Percentiles rank a stretch among this genome's conserved stretches.
Conservation (phyloP, 2,888 invertebrate genomes). For the Leptopilina syphax region DNA sequence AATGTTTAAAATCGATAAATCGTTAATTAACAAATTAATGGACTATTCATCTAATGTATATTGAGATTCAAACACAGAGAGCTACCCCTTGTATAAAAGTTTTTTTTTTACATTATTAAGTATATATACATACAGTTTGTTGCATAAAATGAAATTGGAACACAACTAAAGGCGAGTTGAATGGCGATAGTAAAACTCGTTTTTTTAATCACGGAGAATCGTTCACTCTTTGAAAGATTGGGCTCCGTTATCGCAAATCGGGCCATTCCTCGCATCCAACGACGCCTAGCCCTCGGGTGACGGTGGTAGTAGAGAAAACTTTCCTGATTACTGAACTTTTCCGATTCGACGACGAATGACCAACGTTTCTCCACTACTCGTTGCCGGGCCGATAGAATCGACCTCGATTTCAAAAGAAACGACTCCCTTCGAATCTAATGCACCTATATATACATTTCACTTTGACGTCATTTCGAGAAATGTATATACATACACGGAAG, state of each 20-base stretch:
- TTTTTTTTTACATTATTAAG: constrained; percentile 3
- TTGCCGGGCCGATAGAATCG: constrained; percentile 1
- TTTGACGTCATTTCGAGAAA: not conserved
- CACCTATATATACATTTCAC: constrained; percentile 7
- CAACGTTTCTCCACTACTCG: constrained; percentile 66
- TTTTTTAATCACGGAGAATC: constrained; percentile 26
- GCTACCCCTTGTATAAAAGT: too few relatives aligned
- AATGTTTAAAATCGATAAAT: not conserved
- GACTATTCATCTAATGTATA: not conserved
- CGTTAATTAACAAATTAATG: not conserved
- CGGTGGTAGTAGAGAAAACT: constrained; percentile 60
- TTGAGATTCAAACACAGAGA: too few relatives aligned
- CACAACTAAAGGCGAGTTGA: constrained; percentile 14
- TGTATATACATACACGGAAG: too few relatives aligned
- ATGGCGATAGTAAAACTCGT: constrained; percentile 24
- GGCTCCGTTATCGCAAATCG: constrained; percentile 66
- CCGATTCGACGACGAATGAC: constrained; percentile 71
- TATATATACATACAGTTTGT: not conserved
- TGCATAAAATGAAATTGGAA: constrained; percentile 9
- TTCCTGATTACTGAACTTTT: constrained; percentile 72
- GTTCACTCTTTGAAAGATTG: constrained; percentile 37
- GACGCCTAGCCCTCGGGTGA: constrained; percentile 43
- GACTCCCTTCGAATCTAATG: not conserved
- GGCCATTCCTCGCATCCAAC: constrained; percentile 65
- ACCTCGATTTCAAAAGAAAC: constrained; percentile 15